Evolutionary conservation across 2,113 vertebrate species (phyloP).

Genomic region (Pedionomus torquatus): DNA sequence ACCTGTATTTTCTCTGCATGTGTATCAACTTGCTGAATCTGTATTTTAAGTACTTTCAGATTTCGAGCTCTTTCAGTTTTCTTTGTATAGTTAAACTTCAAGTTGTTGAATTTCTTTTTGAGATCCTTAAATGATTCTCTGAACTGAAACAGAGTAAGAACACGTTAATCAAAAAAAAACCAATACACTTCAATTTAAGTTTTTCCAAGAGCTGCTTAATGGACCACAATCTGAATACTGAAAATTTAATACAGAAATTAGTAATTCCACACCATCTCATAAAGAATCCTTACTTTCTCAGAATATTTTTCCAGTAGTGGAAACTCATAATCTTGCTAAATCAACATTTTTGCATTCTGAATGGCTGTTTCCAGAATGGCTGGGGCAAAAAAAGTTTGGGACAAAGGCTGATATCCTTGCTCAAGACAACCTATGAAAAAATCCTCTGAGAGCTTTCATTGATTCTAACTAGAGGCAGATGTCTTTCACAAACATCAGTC

Average conservation of each 20-base stretch:
- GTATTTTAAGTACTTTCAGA: conserved; percentile 82
- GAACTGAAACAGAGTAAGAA: conserved; percentile 74
- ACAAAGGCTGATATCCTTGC: background rate
- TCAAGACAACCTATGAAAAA: background rate
- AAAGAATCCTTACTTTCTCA: background rate
- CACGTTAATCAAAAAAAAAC: background rate
- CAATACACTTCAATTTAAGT: background rate
- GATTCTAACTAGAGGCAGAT: background rate
- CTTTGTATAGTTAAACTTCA: conserved; percentile 88
- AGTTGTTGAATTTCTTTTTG: conserved; percentile 91
- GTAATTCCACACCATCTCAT: background rate
- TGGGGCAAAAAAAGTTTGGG: background rate
- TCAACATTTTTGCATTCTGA: background rate
- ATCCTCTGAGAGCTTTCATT: background rate
- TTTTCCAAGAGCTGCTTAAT: background rate
- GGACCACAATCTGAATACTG: background rate
- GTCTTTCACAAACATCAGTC: background rate
- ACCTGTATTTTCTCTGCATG: conserved; percentile 86
- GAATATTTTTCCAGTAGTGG: background rate
- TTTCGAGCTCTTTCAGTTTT: conserved; percentile 86
- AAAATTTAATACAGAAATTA: background rate
- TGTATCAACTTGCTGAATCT: conserved; percentile 85
- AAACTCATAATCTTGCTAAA: background rate
- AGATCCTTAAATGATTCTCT: conserved; percentile 88
- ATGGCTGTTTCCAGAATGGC: background rate